Evolutionary conservation across 2,797 vertebrate species (phyloP).

Genomic region (Esox masquinongy): DNA sequence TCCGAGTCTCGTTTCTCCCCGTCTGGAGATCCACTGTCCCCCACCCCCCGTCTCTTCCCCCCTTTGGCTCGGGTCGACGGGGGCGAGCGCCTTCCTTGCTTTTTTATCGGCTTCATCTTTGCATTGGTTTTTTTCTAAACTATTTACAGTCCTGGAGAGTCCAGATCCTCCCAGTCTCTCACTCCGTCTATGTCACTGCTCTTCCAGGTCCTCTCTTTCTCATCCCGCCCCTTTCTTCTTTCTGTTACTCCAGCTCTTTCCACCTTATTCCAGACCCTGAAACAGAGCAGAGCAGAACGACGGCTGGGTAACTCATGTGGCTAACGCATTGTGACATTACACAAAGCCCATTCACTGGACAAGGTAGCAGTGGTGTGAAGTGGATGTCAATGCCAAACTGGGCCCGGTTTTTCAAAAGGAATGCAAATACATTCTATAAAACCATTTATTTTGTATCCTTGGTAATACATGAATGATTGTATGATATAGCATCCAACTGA

Average conservation of each 20-base stretch:
- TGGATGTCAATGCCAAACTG: conserved; percentile 28
- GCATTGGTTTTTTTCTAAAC: conserved; percentile 51
- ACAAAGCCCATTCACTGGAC: conserved; percentile 42
- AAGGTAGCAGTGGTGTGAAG: conserved; percentile 21
- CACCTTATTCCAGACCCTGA: conserved; percentile 65
- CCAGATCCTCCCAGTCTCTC: conserved; percentile 47
- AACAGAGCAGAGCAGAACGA: conserved; percentile 43
- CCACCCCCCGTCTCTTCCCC: conserved; percentile 74
- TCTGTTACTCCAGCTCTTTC: conserved; percentile 54
- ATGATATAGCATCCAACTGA: not conserved
- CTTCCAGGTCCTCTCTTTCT: conserved; percentile 59
- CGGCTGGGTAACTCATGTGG: conserved; percentile 53
- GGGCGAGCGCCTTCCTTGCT: conserved; percentile 80
- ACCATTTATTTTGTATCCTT: not conserved
- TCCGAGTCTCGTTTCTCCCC: conserved; percentile 78
- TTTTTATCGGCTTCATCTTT: conserved; percentile 89
- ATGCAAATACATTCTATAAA: not conserved
- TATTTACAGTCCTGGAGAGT: conserved; percentile 59
- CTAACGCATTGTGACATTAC: conserved; percentile 52
- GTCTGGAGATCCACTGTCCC: conserved; percentile 69
- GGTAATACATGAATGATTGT: not conserved
- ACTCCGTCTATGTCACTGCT: conserved; percentile 57
- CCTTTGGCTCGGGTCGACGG: conserved; percentile 85
- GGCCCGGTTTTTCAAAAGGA: not conserved
- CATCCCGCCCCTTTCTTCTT: conserved; percentile 59